These are phyloP conservation scores for Coreoperca whiteheadi DNA, from an alignment of 2,113 vertebrate genomes.

Conservation along the genomic window DNA sequence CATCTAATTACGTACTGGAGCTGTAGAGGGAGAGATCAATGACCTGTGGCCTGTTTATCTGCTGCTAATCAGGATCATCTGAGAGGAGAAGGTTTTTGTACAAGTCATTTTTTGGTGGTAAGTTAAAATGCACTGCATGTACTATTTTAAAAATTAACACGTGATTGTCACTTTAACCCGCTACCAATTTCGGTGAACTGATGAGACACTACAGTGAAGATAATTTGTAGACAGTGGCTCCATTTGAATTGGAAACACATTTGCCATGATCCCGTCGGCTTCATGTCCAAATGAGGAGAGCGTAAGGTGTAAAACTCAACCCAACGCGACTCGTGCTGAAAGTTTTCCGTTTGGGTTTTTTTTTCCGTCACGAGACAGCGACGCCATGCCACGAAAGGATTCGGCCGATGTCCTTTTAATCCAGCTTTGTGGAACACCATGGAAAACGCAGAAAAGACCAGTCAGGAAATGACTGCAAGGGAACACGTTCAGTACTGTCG, in stretches of 20 bases:
- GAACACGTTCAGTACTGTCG: no score
- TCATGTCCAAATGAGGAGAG: background rate
- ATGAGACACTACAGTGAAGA: background rate
- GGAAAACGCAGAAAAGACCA: no score
- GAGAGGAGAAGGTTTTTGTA: background rate
- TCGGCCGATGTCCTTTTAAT: no score
- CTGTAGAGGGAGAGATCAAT: conserved; percentile 21
- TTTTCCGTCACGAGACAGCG: no score
- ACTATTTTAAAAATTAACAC: background rate
- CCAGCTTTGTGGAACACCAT: no score
- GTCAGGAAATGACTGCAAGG: no score
- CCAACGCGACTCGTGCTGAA: no score
- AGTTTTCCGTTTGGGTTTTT: no score
- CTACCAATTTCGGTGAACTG: background rate
- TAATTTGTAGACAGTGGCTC: no score
- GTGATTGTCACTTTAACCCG: background rate
- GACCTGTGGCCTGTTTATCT: conserved; percentile 40
- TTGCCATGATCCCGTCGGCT: background rate
- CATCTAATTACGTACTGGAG: conserved; percentile 46
- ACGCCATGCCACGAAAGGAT: no score
- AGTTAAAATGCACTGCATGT: background rate
- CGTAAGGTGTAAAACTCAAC: no score
- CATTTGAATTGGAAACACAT: background rate
- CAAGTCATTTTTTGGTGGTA: no score
- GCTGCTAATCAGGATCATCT: conserved; percentile 38